Base-by-base conservation (phyloP, 1,140 invertebrate genomes). In the Araneus ventricosus region DNA sequence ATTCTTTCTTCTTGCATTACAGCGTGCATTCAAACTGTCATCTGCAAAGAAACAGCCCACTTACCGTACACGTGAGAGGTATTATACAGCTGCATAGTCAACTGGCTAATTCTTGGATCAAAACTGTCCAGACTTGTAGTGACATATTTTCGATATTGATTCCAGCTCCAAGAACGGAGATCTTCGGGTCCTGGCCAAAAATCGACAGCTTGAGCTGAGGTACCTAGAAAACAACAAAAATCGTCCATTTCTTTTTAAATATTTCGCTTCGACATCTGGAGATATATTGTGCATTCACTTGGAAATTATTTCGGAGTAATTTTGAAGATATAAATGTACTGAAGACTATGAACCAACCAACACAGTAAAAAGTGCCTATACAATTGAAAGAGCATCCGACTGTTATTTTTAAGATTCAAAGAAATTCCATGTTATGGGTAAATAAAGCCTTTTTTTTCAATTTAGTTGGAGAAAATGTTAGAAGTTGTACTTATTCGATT, bases 71-170 rank as follows among this genome's bases (percentile, higher is more conserved):
- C 34, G 6, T 86, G n/a, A n/a, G 89, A 82, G 17, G 57, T 20
- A 41, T 93, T 93, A 75, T 94, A 94, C 4, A 94, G 41, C 61
- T 92, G 87, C 7, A 94, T 41, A 24, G 94, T 75, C 34, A 79
- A 24, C 67, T 88, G 85, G 34, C 59, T 91, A 41, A 94, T 39
- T 57, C 87, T 70, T 30, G 94, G 79, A 2, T 70, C 89, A 30
- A 94, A 94, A 85, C 93, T 94, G 52, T 94, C 94, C 41, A 94
- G 59, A 82, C 93, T 94, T 30, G 94, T 94, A 0, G 94, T 94
- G 4, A 94, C 94, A 57, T 94, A 94, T 59, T 94, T 94, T 27
- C 63, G 88, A 57, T 94, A 94, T n/a, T 94, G 85, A 37, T 45
- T 75, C 94, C 94, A 94, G 20, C 61, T 84, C 94, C 94, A 94